Conservation (phyloP, 2,797 vertebrate species). For the Hybognathus amarus region DNA sequence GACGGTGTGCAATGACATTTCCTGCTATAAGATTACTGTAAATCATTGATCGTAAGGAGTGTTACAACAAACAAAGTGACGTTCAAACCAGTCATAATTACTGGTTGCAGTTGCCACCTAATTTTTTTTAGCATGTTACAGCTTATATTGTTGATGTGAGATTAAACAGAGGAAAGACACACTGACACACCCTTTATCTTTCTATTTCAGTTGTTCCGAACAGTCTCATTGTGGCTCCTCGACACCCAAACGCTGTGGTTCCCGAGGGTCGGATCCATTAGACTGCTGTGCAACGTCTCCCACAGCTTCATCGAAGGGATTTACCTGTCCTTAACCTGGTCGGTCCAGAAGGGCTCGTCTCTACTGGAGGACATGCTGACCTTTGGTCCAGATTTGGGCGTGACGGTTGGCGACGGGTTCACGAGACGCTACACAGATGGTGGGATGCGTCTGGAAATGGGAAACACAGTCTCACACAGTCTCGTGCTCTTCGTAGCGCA, state of each 20-base stretch:
- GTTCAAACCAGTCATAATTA: background rate
- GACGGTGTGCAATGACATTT: background rate
- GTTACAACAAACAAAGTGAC: background rate
- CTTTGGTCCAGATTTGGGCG: constrained; percentile 83
- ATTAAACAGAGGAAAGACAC: constrained; percentile 8
- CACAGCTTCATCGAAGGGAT: constrained; percentile 79
- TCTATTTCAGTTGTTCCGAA: constrained; percentile 83
- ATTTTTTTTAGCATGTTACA: no score
- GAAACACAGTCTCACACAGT: constrained; percentile 75
- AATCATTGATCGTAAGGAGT: constrained; percentile 10
- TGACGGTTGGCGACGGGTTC: constrained; percentile 74
- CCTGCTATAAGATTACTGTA: background rate
- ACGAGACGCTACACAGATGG: constrained; percentile 80
- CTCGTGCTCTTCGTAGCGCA: constrained; percentile 80
- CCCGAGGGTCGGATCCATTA: constrained; percentile 84
- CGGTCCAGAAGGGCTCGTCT: constrained; percentile 68
- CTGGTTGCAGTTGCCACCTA: background rate
- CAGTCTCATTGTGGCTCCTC: constrained; percentile 80
- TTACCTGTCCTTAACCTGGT: constrained; percentile 90
- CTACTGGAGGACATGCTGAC: constrained; percentile 77
- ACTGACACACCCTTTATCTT: constrained; percentile 7
- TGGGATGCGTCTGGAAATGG: constrained; percentile 82
- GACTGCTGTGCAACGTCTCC: constrained; percentile 81
- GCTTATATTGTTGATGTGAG: background rate
- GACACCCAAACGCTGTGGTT: constrained; percentile 57